Base-by-base conservation (phyloP, 2,797 vertebrate genomes). In the Hippoglossus hippoglossus region DNA sequence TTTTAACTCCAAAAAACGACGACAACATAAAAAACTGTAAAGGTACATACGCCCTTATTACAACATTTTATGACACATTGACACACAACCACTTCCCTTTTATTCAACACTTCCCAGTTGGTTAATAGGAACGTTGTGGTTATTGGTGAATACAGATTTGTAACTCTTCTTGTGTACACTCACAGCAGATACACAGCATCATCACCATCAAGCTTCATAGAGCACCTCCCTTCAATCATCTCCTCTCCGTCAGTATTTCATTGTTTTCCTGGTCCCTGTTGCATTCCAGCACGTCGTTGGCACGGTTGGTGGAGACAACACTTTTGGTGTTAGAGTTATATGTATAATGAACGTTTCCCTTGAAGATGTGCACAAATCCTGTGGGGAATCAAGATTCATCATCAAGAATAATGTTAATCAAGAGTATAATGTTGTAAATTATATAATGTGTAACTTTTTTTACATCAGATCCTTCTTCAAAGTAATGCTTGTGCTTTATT, bases 341-440 rank as follows among this genome's bases (percentile, higher is more conserved):
- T 51, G 75, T 79, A 66, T 89, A 90, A 54, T 77, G 49, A 1
- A 79, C 10, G 57, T 84, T 87, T 67, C 86, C 87, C 8, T 76
- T 81, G 79, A 94, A 93, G 79, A 93, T 87, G 67, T 86, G 79
- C 8, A 90, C 65, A 5, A 75, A 79, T 18, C 79, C 90, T 93
- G 84, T 66, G 5, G 47, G 16, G 22, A 70, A 70, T 69, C 2
- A 69, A 59, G 3, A 79, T 50, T 15, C 1, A 28, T 58, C 41
- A 26, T 31, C 44, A 46, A 15, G 5, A 46, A 19, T 6, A 19
- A 46, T 46, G 16, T 18, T 3, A 11, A 13, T 39, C 36, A 13
- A 39, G 36, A 39, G 12, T 3, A 39, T 39, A 39, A 13, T 65
- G 16, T 26, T 65, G 22, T 46, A 44, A 4, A 12, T 36, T 6